Conservation (phyloP, 2,797 vertebrate species). For the Rhinichthys osculus region DNA sequence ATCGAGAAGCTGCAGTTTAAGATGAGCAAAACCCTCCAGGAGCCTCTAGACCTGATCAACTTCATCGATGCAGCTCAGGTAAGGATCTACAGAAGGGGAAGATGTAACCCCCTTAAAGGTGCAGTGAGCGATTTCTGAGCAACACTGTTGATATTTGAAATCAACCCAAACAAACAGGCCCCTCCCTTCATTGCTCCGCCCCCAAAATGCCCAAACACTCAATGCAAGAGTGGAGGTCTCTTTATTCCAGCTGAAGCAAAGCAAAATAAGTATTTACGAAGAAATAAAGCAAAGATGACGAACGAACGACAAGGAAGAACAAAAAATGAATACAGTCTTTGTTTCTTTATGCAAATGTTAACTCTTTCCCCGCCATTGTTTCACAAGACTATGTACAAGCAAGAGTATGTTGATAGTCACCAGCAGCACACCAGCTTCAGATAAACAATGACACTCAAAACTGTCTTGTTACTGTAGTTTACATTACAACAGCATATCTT, state of each 20-base stretch:
- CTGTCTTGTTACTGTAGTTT: no score
- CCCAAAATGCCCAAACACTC: neutral
- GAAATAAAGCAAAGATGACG: neutral
- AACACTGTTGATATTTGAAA: neutral
- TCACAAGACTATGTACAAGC: neutral
- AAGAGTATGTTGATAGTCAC: no score
- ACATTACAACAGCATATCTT: no score
- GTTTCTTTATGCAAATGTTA: no score
- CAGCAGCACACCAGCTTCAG: no score
- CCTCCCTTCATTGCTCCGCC: neutral
- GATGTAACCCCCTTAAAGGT: neutral
- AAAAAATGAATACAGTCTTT: neutral
- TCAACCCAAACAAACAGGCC: neutral
- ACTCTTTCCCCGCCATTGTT: no score
- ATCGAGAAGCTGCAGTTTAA: conserved; percentile 89
- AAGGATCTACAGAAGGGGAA: conserved; percentile 22
- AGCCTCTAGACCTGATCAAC: conserved; percentile 93
- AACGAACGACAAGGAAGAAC: neutral
- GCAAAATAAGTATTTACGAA: neutral
- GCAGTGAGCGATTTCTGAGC: neutral
- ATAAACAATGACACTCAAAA: no score
- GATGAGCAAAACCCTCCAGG: conserved; percentile 88
- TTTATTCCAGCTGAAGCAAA: neutral
- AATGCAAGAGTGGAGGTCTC: neutral
- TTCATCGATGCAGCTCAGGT: conserved; percentile 98